Conservation (phyloP, 2,113 vertebrate species). For the Marmota monax region DNA sequence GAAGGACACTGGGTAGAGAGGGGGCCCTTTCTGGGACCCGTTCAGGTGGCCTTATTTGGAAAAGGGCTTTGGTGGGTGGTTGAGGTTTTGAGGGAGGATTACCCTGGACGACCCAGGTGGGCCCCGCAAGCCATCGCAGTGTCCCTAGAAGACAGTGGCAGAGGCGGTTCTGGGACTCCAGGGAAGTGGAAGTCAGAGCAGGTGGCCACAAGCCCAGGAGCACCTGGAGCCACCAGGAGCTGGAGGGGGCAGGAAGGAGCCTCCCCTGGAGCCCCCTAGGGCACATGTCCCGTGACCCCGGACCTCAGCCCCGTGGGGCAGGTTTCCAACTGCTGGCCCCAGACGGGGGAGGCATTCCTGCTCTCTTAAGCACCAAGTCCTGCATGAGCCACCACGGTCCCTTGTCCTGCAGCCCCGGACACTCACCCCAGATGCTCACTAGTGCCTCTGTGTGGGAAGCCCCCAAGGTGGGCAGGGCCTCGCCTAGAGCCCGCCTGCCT, state of each 20-base stretch:
- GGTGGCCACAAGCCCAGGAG: accelerated
- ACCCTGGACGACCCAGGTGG: not conserved
- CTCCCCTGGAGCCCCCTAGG: not conserved
- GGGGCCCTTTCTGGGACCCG: not conserved
- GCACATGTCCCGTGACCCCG: not conserved
- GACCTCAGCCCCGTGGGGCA: not conserved
- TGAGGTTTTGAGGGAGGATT: not conserved
- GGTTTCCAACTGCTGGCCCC: not conserved
- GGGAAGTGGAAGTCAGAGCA: not conserved
- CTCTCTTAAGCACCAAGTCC: not conserved
- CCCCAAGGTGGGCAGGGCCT: accelerated
- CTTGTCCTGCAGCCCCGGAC: not conserved
- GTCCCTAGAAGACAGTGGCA: not conserved
- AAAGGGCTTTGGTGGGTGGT: not conserved
- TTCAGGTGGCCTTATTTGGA: accelerated
- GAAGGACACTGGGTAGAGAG: not conserved
- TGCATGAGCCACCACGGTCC: accelerated
- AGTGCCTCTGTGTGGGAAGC: not conserved
- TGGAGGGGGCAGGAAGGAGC: not conserved
- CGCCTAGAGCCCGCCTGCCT: not conserved
- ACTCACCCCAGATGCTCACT: no score
- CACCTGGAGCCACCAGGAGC: accelerated
- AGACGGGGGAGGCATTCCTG: accelerated
- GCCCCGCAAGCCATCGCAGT: accelerated
- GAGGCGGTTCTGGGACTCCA: not conserved